These are phyloP conservation scores for Galerucella nymphaeae DNA, from an alignment of 2,888 invertebrate species.

Conservation along the genomic window DNA sequence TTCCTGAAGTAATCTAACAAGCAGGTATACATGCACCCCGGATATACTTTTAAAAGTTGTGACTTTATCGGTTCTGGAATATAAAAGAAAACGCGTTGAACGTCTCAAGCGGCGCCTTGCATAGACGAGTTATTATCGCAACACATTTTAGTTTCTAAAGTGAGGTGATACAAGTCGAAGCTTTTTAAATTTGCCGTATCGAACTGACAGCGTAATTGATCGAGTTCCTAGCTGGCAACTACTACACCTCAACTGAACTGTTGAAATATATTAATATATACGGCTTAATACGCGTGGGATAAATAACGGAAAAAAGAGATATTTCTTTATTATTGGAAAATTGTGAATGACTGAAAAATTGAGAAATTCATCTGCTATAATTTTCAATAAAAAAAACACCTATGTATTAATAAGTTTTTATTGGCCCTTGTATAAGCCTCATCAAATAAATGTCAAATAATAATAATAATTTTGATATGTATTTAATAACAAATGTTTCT, in stretches of 20 bases:
- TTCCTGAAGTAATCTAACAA: background rate
- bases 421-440: too few relatives aligned
- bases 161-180: slow-evolving; percentile 56
- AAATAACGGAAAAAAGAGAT: too few relatives aligned
- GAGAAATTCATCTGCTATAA: too few relatives aligned
- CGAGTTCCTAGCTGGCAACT: slow-evolving; percentile 45
- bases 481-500: too few relatives aligned
- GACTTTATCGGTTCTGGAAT: slow-evolving; percentile 25
- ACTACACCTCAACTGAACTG: slow-evolving; percentile 41
- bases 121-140: slow-evolving; percentile 53
- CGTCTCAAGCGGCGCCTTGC: slow-evolving; percentile 6
- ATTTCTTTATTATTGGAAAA: too few relatives aligned
- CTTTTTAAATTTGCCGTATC: slow-evolving; percentile 54
- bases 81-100: slow-evolving; percentile 20
- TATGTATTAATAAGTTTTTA: too few relatives aligned
- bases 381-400: too few relatives aligned
- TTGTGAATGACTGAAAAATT: too few relatives aligned
- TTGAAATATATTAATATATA: slow-evolving; percentile 48
- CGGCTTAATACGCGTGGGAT: slow-evolving; percentile 45
- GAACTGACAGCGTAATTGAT: slow-evolving; percentile 61
- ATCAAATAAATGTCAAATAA: too few relatives aligned
- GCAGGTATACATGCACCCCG: slow-evolving; percentile 4
- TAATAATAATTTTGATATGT: too few relatives aligned
- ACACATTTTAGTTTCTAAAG: slow-evolving; percentile 50
- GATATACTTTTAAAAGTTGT: slow-evolving; percentile 19